Conservation (phyloP, 2,113 vertebrate genomes). For the Boulengeromyrus knoepffleri region DNA sequence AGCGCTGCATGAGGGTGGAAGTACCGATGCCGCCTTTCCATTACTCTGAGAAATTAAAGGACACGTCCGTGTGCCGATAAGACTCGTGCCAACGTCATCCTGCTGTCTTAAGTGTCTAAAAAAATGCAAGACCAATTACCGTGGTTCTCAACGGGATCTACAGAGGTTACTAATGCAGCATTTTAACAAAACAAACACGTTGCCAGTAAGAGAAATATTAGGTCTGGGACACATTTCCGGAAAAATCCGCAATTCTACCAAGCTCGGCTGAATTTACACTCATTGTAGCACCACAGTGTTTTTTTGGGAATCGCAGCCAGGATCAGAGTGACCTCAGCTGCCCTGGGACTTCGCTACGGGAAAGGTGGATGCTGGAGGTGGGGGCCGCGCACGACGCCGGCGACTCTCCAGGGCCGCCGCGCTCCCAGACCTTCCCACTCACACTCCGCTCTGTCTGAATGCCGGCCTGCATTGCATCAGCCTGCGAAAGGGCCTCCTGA, state of each 20-base stretch:
- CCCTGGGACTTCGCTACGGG: not conserved
- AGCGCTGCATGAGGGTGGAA: not conserved
- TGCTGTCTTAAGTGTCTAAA: not conserved
- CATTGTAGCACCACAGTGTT: not conserved
- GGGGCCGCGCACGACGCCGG: not conserved
- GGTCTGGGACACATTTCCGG: not conserved
- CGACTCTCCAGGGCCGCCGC: not conserved
- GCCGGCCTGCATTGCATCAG: not conserved
- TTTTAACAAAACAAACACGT: not conserved
- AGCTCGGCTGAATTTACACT: not conserved
- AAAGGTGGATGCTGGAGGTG: not conserved
- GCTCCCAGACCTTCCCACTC: not conserved
- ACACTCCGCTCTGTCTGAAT: not conserved
- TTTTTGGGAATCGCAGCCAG: not conserved
- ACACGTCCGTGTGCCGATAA: not conserved
- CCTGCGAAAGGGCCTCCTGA: not conserved
- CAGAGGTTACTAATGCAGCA: not conserved
- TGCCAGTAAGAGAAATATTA: not conserved
- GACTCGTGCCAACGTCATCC: not conserved
- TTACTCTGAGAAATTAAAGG: not conserved
- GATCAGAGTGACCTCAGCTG: not conserved
- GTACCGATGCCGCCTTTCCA: not conserved
- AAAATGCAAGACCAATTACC: not conserved
- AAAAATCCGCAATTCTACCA: not conserved
- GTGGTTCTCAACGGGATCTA: not conserved